Evolutionary conservation across 2,113 vertebrate species (phyloP), one percentile per base, ranked within the genome.

Genomic region (Morone saxatilis): DNA sequence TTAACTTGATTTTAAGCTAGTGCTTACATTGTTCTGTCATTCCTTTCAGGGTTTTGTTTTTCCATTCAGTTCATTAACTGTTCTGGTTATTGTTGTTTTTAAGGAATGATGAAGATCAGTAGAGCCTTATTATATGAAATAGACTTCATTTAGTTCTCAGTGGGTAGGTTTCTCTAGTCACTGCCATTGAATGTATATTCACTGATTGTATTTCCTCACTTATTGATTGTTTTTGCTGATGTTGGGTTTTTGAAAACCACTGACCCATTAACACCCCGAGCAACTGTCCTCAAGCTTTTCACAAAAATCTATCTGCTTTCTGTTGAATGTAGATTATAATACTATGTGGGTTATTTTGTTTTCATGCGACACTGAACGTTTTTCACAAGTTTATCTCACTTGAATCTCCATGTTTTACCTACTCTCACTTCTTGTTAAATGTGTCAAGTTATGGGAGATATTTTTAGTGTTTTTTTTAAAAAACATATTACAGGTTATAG

Each of bases 111-210:
- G 17, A 57, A 47, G 51, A 62, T 56, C 61, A 40, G 19, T 71
- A 40, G 67, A 67, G 81, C 47, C 38, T 48, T 10, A 41, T 68
- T 22, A n/a, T 68, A 36, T 70, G 43, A 59, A 3, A 0, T 38
- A 12, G 50, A 54, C 59, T 68, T 84, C 45, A 69, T 74, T 54
- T 71, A 75, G 71, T 61, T 71, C 75, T 72, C 62, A 53, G 51
- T 71, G 60, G 38, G 48, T 63, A 19, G 47, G n/a, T 62, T 72
- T 62, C 43, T 86, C 54, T 56, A 45, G 84, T 85, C 86, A 84
- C 80, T 86, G 85, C 74, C 82, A 76, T 76, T 93, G 91, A 94
- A 93, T 94, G 93, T 94, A 93, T 83, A 84, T 75, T 87, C 81
- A 91, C 82, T 87, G 91, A 92, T 90, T 90, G 81, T 92, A 86